Conservation (phyloP, 2,888 invertebrate species). For the Drosophila histrio region DNA sequence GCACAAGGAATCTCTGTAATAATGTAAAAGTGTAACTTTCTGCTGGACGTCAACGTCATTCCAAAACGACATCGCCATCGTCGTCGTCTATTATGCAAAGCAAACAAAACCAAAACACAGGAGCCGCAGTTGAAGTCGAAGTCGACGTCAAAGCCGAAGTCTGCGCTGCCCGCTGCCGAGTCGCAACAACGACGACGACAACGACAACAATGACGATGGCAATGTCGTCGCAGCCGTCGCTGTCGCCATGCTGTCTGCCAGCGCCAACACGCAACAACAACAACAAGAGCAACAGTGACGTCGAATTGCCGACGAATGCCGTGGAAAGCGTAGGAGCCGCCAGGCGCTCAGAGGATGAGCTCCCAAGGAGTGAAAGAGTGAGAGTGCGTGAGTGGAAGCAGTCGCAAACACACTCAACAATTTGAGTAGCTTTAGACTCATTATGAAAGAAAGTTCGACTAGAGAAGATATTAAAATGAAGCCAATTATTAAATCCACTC, state of each 20-base stretch:
- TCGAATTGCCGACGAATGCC: slow-evolving; percentile 47
- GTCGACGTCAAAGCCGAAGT: slow-evolving; percentile 27
- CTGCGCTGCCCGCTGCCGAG: slow-evolving; percentile 18
- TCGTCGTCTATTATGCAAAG: slow-evolving; percentile 41
- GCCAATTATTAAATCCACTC: too few species aligned
- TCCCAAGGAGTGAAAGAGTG: too few species aligned
- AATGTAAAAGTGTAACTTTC: slow-evolving; percentile 30
- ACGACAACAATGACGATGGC: slow-evolving; percentile 51
- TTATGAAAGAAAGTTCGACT: too few species aligned
- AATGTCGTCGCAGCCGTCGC: slow-evolving; percentile 32
- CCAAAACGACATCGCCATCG: too few species aligned
- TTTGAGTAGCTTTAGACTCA: too few species aligned
- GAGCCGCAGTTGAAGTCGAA: slow-evolving; percentile 22
- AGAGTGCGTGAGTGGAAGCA: too few species aligned
- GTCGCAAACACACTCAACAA: too few species aligned
- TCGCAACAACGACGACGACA: slow-evolving; percentile 32
- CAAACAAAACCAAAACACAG: slow-evolving; percentile 55
- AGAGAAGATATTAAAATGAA: too few species aligned
- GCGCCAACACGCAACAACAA: slow-evolving; percentile 77
- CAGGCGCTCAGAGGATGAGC: slow-evolving; percentile 49
- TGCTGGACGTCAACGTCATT: slow-evolving; percentile 28
- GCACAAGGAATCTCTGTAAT: not conserved
- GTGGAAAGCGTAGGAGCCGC: slow-evolving; percentile 58
- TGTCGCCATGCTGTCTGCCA: slow-evolving; percentile 74
- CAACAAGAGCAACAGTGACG: slow-evolving; percentile 61